A percentile compares a stretch with the other conserved stretches of the same genome.
Evolutionary conservation across 2,888 invertebrate species (phyloP).

Genomic region (Minunthozetes semirufus): DNA sequence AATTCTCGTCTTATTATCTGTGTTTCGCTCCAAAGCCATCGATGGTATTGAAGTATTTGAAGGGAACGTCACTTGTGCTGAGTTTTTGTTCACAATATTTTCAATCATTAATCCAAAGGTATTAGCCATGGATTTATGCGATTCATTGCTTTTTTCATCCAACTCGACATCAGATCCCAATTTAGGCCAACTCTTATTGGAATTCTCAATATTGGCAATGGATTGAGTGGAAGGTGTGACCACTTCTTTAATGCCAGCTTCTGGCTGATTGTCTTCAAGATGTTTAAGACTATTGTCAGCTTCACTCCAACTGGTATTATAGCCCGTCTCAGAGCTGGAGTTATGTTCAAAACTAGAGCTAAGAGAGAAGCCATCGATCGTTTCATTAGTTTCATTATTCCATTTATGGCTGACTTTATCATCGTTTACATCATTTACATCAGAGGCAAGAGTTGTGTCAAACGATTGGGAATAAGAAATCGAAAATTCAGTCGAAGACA

Average conservation of each 20-base stretch:
- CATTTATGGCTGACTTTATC: constrained; percentile 12
- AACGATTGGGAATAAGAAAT: constrained; percentile 24
- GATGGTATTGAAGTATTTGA: neutral
- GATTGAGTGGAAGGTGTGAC: constrained; percentile 1
- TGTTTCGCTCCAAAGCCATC: neutral
- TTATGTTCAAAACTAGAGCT: neutral
- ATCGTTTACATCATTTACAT: constrained; percentile 10
- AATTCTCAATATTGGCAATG: constrained; percentile 18
- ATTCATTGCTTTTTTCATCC: constrained; percentile 28
- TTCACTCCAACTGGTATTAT: neutral
- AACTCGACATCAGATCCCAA: constrained; percentile 13
- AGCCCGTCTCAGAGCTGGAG: neutral
- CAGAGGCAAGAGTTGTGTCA: neutral
- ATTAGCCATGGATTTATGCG: constrained; percentile 31
- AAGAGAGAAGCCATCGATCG: constrained; percentile 3
- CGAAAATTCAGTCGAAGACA: neutral
- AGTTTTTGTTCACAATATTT: constrained; percentile 8
- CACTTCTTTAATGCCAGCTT: neutral
- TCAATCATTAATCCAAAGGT: constrained; percentile 21
- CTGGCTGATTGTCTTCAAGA: neutral
- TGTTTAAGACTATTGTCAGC: constrained; percentile 22
- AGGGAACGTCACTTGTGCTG: neutral
- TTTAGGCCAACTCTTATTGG: constrained; percentile 18
- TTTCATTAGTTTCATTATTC: constrained; percentile 18
- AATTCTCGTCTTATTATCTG: neutral